Conservation (phyloP, 64 coral and sea anemone species). For the Pocillopora verrucosa region DNA sequence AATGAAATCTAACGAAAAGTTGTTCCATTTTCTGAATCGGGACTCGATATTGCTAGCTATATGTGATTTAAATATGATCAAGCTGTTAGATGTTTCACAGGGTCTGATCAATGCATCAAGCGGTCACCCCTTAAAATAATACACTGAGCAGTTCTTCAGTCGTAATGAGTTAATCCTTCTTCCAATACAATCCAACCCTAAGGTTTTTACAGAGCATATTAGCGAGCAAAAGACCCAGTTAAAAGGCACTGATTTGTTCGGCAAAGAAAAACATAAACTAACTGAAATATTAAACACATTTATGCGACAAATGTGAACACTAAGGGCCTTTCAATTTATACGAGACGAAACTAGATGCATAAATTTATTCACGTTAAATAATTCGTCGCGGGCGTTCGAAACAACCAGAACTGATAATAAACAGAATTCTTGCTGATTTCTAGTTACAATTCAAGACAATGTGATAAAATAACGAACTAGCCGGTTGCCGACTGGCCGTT, state of each 20-base stretch:
- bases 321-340: neutral
- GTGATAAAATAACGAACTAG: neutral
- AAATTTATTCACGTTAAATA: conserved; percentile 11
- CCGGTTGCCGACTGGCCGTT: neutral
- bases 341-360: conserved; percentile 13
- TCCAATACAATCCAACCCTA: neutral
- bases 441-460: neutral
- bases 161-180: neutral
- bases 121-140: neutral
- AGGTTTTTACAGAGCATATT: neutral
- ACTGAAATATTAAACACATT: conserved; percentile 43
- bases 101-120: conserved; percentile 13
- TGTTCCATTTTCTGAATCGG: neutral
- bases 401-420: neutral
- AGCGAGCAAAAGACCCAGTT: neutral
- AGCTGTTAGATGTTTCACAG: conserved; percentile 57
- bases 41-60: conserved; percentile 22
- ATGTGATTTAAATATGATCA: conserved; percentile 41
- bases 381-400: conserved; percentile 22
- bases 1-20: neutral
- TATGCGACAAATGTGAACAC: conserved; percentile 11
- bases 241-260: conserved; percentile 1
- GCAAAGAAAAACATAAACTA: neutral
- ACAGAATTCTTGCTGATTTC: neutral
- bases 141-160: neutral